Conservation (phyloP, 64 coral and sea anemone genomes). For the Hydrozoanthus tunicans region DNA sequence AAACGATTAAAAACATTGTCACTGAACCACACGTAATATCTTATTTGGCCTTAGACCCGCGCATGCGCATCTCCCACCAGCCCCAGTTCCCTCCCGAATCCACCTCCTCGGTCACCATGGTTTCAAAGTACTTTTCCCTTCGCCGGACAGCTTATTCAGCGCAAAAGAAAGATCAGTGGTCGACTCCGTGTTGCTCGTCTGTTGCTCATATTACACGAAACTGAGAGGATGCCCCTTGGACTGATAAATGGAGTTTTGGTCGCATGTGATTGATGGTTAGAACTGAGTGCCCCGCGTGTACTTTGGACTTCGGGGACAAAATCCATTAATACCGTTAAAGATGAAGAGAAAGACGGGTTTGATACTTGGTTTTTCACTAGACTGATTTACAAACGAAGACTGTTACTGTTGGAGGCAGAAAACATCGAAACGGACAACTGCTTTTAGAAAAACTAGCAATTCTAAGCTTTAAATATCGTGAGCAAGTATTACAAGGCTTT, state of each 20-base stretch:
- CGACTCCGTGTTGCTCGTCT: conserved; percentile 8
- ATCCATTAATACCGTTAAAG: too few relatives aligned
- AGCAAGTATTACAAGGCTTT: too few relatives aligned
- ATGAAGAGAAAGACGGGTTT: too few relatives aligned
- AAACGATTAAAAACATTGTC: too few relatives aligned
- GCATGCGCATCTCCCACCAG: not conserved
- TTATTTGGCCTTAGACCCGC: not conserved
- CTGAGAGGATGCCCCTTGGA: conserved; percentile 35
- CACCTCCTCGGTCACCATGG: conserved; percentile 17
- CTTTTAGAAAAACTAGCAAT: too few relatives aligned
- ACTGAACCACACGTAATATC: too few relatives aligned
- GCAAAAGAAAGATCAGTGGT: conserved; percentile 47
- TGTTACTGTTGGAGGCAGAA: too few relatives aligned
- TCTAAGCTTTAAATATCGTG: too few relatives aligned
- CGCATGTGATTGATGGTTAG: not conserved
- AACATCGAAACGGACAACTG: too few relatives aligned
- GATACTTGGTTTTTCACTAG: too few relatives aligned
- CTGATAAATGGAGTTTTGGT: conserved; percentile 40
- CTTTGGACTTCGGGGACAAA: not conserved
- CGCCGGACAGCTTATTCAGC: not conserved
- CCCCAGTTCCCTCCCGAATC: not conserved
- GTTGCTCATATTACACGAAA: conserved; percentile 53
- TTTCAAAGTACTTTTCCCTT: conserved; percentile 17
- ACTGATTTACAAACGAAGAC: too few relatives aligned
- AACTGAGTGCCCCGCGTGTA: not conserved